Evolutionary conservation across 2,797 vertebrate genomes (phyloP).

Genomic region (Tympanoctomys barrerae): DNA sequence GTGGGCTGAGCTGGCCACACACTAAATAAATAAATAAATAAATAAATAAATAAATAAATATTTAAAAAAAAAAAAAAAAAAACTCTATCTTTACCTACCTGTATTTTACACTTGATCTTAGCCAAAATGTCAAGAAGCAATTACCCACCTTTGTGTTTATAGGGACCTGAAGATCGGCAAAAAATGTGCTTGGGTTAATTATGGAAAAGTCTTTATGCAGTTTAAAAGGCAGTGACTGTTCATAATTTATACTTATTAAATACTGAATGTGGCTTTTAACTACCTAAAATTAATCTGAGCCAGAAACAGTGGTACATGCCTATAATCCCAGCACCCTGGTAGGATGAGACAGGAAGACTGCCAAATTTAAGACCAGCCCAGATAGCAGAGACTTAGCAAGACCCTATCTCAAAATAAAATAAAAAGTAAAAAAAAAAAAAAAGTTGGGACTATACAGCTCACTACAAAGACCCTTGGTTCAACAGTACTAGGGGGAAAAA

Average conservation of each 20-base stretch:
- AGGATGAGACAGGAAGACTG: not conserved
- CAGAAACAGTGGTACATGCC: not conserved
- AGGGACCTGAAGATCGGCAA: constrained; percentile 17
- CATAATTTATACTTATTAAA: constrained; percentile 50
- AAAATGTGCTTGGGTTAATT: constrained; percentile 38
- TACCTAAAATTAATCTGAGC: not conserved
- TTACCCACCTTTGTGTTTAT: not conserved
- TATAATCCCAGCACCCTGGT: not conserved
- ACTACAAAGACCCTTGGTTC: not conserved
- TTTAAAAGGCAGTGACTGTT: not conserved
- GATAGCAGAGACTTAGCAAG: not conserved
- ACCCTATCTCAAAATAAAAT: not conserved
- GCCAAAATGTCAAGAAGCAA: no score
- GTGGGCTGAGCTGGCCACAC: no score
- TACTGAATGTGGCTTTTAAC: not conserved
- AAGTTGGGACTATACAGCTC: not conserved
- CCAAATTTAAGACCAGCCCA: not conserved
- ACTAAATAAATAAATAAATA: no score
- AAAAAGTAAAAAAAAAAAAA: not conserved
- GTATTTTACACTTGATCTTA: not conserved
- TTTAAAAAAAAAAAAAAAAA: no score
- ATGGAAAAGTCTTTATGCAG: constrained; percentile 21
- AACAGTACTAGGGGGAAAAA: not conserved
- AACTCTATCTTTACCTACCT: no score
- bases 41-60: no score